Evolutionary conservation across 2,113 vertebrate genomes (phyloP).

Genomic region (Xenus cinereus): DNA sequence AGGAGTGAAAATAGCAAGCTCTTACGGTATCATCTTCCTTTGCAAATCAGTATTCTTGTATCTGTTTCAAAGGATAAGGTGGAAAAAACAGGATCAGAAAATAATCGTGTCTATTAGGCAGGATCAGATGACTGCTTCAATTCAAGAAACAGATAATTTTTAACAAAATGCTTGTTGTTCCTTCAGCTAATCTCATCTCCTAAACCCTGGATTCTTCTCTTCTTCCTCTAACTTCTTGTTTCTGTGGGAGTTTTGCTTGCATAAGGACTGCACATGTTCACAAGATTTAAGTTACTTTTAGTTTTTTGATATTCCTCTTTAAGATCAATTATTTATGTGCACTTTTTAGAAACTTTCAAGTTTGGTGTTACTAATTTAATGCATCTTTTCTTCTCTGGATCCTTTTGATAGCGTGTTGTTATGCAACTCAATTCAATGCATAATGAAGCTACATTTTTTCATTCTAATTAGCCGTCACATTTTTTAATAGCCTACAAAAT

Average conservation of each 20-base stretch:
- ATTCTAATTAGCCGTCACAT: constrained; percentile 32
- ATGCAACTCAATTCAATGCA: not conserved
- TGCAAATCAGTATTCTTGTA: not conserved
- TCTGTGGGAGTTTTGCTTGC: constrained; percentile 21
- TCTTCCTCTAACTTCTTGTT: not conserved
- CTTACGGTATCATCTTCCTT: not conserved
- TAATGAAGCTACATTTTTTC: not conserved
- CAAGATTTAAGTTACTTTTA: not conserved
- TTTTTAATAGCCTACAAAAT: constrained; percentile 23
- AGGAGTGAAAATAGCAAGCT: not conserved
- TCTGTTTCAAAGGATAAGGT: not conserved
- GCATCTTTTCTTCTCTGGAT: not conserved
- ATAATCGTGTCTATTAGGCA: not conserved
- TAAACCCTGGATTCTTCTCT: not conserved
- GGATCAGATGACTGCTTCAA: not conserved
- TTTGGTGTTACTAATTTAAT: constrained; percentile 1
- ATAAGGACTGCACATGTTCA: not conserved
- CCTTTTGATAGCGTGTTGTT: not conserved
- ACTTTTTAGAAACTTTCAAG: not conserved
- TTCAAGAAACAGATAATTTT: not conserved
- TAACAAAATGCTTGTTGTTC: not conserved
- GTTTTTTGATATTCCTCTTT: not conserved
- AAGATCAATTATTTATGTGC: constrained; percentile 21
- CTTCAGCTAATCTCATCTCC: not conserved
- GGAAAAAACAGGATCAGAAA: not conserved